Conservation (phyloP, 2,888 invertebrate genomes). For the Agrotis segetum region DNA sequence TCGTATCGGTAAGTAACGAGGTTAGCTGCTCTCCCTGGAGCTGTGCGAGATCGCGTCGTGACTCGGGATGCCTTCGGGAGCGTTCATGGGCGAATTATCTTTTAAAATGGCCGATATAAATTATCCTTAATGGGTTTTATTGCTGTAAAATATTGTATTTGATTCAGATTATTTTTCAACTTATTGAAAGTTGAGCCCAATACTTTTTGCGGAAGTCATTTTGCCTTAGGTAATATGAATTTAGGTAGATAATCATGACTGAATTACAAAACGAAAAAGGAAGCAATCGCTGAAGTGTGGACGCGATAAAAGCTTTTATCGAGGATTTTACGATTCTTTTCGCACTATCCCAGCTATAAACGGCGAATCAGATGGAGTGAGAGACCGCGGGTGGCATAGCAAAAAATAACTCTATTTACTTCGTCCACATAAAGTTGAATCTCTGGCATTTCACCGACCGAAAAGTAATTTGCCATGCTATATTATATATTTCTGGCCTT, state of each 20-base stretch:
- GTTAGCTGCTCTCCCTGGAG: slow-evolving; percentile 77
- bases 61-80: slow-evolving; percentile 84
- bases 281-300: slow-evolving; percentile 80
- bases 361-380: slow-evolving; percentile 85
- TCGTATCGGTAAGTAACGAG: slow-evolving; percentile 84
- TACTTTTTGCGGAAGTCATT: slow-evolving; percentile 44
- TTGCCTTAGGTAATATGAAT: slow-evolving; percentile 50
- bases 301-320: slow-evolving; percentile 84
- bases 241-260: slow-evolving; percentile 69
- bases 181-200: slow-evolving; percentile 68
- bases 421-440: slow-evolving; percentile 74
- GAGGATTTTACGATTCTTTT: slow-evolving; percentile 84
- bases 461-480: slow-evolving; percentile 56
- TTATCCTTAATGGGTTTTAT: slow-evolving; percentile 84
- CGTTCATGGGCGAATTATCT: slow-evolving; percentile 85
- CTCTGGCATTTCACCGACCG: slow-evolving; percentile 59
- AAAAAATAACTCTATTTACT: slow-evolving; percentile 82
- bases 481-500: slow-evolving; percentile 53
- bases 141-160: slow-evolving; percentile 80
- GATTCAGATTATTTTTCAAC: slow-evolving; percentile 74
- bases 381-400: slow-evolving; percentile 79
- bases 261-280: slow-evolving; percentile 80
- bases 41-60: slow-evolving; percentile 78
- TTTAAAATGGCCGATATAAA: slow-evolving; percentile 84
- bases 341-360: slow-evolving; percentile 85